Evolutionary conservation across 2,888 invertebrate genomes (phyloP), one percentile per base, ranked within the genome.

Genomic region (Sisyra terminalis): DNA sequence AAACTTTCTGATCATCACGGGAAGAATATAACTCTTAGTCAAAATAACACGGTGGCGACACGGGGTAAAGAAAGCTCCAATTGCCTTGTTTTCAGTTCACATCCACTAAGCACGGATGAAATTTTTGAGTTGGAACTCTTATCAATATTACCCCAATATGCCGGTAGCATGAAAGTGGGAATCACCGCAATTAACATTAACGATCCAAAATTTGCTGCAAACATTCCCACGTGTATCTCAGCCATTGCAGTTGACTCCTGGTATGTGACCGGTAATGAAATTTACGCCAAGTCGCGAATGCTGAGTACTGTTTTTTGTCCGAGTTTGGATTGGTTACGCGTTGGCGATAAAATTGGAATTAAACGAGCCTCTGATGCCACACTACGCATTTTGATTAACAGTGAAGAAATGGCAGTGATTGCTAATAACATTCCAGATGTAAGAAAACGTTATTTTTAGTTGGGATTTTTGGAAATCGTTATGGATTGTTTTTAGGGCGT

Each of bases 381-480:
- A 14, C 66, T 89, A 5, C 74, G 79, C 47, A 71, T 87, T 49
- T 77, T 79, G 51, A 70, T 88, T 44, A 90, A 92, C 59, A 83
- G 85, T 1, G 84, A 87, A 58, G 79, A 83, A 50, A 70, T 86
- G 53, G 83, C 83, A 29, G 67, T 78, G 6, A 78, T 77, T 29
- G 83, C 84, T 44, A 71, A 77, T 45, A 74, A 80, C 55, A 72
- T 89, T 46, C 84, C 87, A 2, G 84, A 83, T 65, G 81, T 80
- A 59, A 46, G 14, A 29, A 16, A 40, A 32, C 17, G 11, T n/a
- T 34, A 40, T 40, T 32, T 17, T 18, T 29, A 5, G 16, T 40
- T 29, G 15, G n/a, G 16, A 8, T 1, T 1, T 14, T 9, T 30
- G 8, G 3, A 14, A 10, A 29, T 34, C 16, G 2, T 30, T 18